A percentile compares a stretch with the other conserved stretches of the same genome.
Evolutionary conservation across 2,888 invertebrate species (phyloP).

Genomic region (Lithophane ornitopus): DNA sequence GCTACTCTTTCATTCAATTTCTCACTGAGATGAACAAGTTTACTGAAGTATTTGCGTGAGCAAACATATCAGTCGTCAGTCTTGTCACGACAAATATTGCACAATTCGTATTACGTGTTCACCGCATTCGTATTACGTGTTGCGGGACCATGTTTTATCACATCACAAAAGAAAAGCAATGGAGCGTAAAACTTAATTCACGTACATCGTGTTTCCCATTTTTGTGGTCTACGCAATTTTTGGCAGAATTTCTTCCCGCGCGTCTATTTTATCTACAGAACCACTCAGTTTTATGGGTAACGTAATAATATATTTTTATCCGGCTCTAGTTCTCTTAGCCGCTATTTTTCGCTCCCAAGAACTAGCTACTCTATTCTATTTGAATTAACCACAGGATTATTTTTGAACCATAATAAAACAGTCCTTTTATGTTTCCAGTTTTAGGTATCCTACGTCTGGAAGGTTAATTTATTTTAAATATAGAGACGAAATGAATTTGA

Average conservation of each 20-base stretch:
- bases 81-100: constrained; percentile 5
- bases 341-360: not conserved
- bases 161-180: constrained; percentile 24
- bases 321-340: constrained; percentile 21
- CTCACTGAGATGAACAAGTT: not conserved
- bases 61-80: not conserved
- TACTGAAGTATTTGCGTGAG: not conserved
- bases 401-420: not conserved
- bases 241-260: constrained; percentile 9
- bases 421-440: not conserved
- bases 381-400: not conserved
- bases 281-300: constrained; percentile 55
- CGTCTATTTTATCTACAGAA: constrained; percentile 43
- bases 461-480: not conserved
- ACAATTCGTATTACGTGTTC: constrained; percentile 2
- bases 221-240: constrained; percentile 14
- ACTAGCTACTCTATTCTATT: not conserved
- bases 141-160: constrained; percentile 24
- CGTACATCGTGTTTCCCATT: constrained; percentile 18
- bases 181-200: constrained; percentile 28
- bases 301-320: constrained; percentile 29
- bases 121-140: not conserved
- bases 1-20: not conserved
- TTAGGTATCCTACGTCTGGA: no score
- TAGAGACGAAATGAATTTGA: not conserved